Base-by-base conservation (phyloP, 2,888 invertebrate genomes). In the Actias luna region DNA sequence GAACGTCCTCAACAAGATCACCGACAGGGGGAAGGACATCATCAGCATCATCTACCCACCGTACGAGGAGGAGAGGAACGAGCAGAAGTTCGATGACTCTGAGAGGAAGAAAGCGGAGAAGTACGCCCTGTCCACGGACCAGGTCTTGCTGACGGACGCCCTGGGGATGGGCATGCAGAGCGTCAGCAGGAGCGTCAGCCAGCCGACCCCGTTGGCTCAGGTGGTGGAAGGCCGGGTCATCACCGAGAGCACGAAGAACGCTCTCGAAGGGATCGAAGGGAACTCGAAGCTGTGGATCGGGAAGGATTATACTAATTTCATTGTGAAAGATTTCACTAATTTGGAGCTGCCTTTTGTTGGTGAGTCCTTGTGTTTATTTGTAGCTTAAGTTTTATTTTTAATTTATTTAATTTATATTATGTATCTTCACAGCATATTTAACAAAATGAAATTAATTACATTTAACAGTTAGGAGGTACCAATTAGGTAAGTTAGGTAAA, bases 241-340 rank as follows among this genome's bases (percentile, higher is more conserved):
- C 14, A 92, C 92, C 0, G 91, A 89, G 36, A 82, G 72, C 18
- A 87, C 87, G 0, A 88, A 86, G 50, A 83, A 87, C 46, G 82
- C 74, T 0, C 61, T 87, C 64, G 87, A 89, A 65, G 86, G 80
- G 0, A 71, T 87, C 0, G 94, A 95, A 74, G 96, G 96, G 0
- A 95, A 96, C 61, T 95, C 97, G 0, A 98, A 98, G 79, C 91
- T 97, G 61, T 99, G 99, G 99, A 95, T 98, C 59, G 99, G 99
- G 64, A 99, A 99, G 87, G 99, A 99, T 83, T 99, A 99, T 78
- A 96, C 96, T 0, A 99, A 99, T 89, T 99, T 99, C 83, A 99
- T 99, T 68, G 96, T 97, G 66, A 98, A 98, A 84, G 99, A 99
- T 88, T 98, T 99, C 84, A 95, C 95, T 66, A 96, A 97, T 86